phyloP scores from a whole-genome alignment of 2,113 vertebrate species.

The Vanacampus margaritifer region DNA sequence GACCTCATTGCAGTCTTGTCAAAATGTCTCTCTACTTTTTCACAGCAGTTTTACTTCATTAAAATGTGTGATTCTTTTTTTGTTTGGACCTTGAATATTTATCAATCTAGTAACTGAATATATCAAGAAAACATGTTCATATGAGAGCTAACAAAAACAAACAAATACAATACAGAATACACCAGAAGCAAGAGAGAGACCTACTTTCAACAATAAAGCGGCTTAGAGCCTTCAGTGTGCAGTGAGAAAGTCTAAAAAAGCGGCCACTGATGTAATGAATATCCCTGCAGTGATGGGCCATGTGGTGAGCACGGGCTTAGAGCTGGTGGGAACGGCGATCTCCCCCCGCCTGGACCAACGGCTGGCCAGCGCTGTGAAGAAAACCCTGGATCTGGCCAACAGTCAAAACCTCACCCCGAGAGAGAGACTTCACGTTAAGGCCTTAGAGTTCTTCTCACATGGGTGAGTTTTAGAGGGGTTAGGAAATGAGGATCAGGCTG shows the following conservation, averaged over 20 bases:
- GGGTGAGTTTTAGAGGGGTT: constrained; percentile 74
- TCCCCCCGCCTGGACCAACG: constrained; percentile 73
- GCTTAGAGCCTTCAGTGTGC: background rate
- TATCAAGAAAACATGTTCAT: background rate
- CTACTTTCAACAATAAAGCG: background rate
- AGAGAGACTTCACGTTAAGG: constrained; percentile 83
- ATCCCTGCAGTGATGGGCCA: constrained; percentile 85
- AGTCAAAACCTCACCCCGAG: constrained; percentile 76
- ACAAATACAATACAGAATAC: background rate
- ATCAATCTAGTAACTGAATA: background rate
- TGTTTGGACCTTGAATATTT: background rate
- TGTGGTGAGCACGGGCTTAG: constrained; percentile 80
- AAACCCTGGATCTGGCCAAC: constrained; percentile 71
- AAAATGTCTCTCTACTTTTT: background rate
- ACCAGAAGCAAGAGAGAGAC: background rate
- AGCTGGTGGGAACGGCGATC: constrained; percentile 77
- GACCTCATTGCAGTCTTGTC: background rate
- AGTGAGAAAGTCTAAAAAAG: background rate
- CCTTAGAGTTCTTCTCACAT: constrained; percentile 79
- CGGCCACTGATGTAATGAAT: constrained; percentile 5
- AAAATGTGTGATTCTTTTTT: background rate
- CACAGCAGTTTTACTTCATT: background rate
- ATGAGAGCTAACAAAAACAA: background rate
- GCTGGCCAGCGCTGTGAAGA: constrained; percentile 74
- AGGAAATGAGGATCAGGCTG: background rate